Evolutionary conservation across 2,113 vertebrate genomes (phyloP).

Genomic region (Piaya cayana): DNA sequence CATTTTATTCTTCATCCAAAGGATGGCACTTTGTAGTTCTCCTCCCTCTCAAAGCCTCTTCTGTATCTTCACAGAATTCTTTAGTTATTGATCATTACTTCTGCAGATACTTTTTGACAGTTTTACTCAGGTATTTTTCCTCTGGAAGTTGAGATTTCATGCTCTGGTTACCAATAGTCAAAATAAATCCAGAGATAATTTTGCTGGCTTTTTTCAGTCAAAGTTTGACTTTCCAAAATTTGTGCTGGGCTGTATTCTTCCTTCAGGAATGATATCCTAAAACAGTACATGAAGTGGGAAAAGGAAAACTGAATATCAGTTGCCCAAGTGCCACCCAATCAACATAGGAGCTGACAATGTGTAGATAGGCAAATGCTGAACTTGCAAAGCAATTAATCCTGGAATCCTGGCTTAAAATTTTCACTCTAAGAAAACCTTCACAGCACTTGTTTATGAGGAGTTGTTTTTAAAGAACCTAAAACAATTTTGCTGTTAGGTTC

Average conservation of each 20-base stretch:
- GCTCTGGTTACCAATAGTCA: background rate
- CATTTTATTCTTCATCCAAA: background rate
- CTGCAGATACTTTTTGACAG: fast-evolving
- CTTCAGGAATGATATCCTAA: background rate
- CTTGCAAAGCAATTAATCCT: background rate
- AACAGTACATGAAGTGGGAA: background rate
- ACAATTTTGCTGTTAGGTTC: background rate
- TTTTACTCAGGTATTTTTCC: background rate
- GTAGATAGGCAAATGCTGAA: background rate
- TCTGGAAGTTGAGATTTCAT: background rate
- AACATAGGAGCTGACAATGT: fast-evolving
- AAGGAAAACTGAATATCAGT: fast-evolving
- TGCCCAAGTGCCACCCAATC: background rate
- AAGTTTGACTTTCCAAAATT: background rate
- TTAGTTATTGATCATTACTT: background rate
- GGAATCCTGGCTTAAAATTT: background rate
- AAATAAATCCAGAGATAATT: background rate
- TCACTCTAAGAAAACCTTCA: background rate
- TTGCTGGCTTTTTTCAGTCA: background rate
- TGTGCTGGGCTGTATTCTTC: background rate
- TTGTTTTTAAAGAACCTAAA: background rate
- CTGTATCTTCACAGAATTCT: background rate
- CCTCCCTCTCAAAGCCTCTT: background rate
- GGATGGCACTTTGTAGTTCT: background rate
- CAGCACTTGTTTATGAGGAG: background rate